These are phyloP conservation scores for Notamacropus eugenii DNA, from an alignment of 2,797 vertebrate species.

Conservation along the genomic window DNA sequence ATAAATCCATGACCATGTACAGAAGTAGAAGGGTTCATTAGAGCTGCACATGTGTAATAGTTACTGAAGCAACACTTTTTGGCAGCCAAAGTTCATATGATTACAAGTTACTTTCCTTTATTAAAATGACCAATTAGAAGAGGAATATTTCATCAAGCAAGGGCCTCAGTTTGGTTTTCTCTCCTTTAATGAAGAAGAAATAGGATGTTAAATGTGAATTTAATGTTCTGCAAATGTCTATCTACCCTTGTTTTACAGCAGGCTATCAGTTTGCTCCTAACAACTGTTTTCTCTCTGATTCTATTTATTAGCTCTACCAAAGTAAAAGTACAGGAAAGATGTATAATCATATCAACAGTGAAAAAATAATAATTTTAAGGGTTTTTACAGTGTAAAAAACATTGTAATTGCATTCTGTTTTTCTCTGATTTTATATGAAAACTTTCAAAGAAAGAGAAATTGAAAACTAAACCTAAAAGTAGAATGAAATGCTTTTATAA, in stretches of 20 bases:
- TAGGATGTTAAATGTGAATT: conserved; percentile 55
- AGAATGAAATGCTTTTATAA: not conserved
- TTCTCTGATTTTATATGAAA: not conserved
- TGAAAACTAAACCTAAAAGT: not conserved
- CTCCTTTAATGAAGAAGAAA: conserved; percentile 63
- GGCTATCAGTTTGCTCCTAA: conserved; percentile 19
- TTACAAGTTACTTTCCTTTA: conserved; percentile 66
- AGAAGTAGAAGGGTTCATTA: conserved; percentile 63
- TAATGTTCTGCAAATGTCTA: conserved; percentile 48
- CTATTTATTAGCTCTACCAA: not conserved
- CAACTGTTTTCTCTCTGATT: not conserved
- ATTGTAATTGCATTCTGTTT: not conserved
- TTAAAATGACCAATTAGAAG: conserved; percentile 75
- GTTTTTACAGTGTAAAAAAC: not conserved
- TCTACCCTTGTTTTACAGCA: conserved; percentile 26
- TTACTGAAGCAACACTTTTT: conserved; percentile 66
- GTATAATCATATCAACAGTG: not conserved
- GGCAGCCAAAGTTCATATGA: conserved; percentile 72
- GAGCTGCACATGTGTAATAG: conserved; percentile 42
- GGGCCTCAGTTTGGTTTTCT: conserved; percentile 56
- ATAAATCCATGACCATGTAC: conserved; percentile 49
- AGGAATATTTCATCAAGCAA: conserved; percentile 63
- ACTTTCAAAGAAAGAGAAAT: not conserved
- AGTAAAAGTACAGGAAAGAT: not conserved
- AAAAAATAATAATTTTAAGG: not conserved